Percentiles rank a stretch among this genome's conserved stretches.
Evolutionary conservation across 2,888 invertebrate species (phyloP).

Genomic region (Cancer borealis): DNA sequence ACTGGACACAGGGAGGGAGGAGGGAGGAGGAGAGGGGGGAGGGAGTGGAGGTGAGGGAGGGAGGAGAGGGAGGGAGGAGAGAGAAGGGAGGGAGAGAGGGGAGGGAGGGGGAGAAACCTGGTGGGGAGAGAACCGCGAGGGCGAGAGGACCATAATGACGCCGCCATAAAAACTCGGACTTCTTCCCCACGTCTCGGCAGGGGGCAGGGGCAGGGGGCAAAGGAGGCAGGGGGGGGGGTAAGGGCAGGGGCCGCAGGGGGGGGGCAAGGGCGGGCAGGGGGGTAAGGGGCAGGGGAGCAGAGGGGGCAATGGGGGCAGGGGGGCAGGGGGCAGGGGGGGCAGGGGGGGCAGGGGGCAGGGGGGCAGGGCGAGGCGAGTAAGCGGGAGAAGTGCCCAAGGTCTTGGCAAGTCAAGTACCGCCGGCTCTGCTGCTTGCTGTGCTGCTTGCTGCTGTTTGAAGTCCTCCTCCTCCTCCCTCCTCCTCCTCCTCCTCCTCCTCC

Average conservation of each 20-base stretch:
- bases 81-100: neutral
- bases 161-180: conserved; percentile 37
- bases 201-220: neutral
- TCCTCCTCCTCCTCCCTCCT: conserved; percentile 23
- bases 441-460: neutral
- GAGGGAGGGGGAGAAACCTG: neutral
- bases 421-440: neutral
- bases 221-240: neutral
- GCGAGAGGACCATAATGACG: conserved; percentile 29
- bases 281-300: neutral
- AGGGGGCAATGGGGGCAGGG: neutral
- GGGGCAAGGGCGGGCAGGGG: too few relatives aligned
- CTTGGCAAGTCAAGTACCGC: neutral
- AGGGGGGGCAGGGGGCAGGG: neutral
- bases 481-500: neutral
- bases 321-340: neutral
- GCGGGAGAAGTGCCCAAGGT: conserved; percentile 28
- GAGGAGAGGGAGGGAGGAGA: neutral
- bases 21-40: too few relatives aligned
- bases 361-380: neutral
- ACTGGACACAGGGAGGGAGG: neutral
- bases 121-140: neutral
- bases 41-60: neutral
- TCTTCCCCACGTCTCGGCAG: conserved; percentile 29
- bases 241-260: too few relatives aligned